Evolutionary conservation across 2,797 vertebrate species (phyloP).

Genomic region (Xenops minutus): DNA sequence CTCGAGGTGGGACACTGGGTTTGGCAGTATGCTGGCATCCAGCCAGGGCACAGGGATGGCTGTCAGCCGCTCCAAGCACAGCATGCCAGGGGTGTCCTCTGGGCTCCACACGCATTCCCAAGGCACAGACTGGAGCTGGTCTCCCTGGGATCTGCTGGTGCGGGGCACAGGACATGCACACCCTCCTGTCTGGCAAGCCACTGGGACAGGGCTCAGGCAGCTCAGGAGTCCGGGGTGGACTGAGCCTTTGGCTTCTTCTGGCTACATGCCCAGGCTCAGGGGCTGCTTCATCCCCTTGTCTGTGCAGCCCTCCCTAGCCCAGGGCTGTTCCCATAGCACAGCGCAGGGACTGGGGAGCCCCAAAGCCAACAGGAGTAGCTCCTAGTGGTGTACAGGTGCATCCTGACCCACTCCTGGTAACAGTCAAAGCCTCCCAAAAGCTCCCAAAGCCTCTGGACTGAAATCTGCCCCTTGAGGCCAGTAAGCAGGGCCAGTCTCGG

Average conservation of each 20-base stretch:
- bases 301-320: neutral
- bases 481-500: neutral
- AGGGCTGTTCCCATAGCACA: neutral
- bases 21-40: rapidly evolving
- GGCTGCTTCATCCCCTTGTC: neutral
- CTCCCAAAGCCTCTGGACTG: neutral
- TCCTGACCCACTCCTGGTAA: neutral
- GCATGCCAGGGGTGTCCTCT: neutral
- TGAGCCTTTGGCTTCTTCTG: neutral
- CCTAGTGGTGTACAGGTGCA: neutral
- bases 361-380: rapidly evolving
- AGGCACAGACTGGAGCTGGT: neutral
- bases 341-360: rapidly evolving
- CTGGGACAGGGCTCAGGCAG: neutral
- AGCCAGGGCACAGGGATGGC: neutral
- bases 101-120: rapidly evolving
- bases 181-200: rapidly evolving
- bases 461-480: neutral
- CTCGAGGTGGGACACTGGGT: neutral
- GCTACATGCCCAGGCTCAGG: neutral
- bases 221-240: neutral
- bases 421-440: neutral
- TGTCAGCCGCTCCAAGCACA: neutral
- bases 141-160: neutral
- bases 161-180: rapidly evolving